Conservation (phyloP, 2,888 invertebrate species). For the Celastrina argiolus region DNA sequence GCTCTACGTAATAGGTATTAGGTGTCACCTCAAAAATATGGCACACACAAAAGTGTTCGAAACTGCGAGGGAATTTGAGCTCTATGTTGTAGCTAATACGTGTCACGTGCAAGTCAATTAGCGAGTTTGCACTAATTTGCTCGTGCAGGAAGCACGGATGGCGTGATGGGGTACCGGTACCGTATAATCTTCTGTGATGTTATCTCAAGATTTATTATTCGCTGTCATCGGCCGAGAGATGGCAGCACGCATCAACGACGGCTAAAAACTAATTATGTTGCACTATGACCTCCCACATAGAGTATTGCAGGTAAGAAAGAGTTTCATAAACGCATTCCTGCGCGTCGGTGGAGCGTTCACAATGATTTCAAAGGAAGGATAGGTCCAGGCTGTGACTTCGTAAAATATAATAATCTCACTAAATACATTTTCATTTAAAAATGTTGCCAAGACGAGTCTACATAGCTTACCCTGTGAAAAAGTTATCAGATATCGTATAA, state of each 20-base stretch:
- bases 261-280: conserved; percentile 43
- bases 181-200: conserved; percentile 77
- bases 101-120: conserved; percentile 37
- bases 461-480: too few species aligned
- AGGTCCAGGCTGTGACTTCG: not conserved
- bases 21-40: conserved; percentile 38
- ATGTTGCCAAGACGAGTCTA: too few species aligned
- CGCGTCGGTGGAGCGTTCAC: conserved; percentile 57
- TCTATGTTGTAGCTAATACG: conserved; percentile 41
- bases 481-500: too few species aligned
- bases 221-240: conserved; percentile 73
- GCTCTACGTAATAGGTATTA: conserved; percentile 41
- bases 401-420: too few species aligned
- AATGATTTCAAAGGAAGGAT: conserved; percentile 26
- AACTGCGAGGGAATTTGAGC: conserved; percentile 33
- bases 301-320: conserved; percentile 12
- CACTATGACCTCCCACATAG: conserved; percentile 39
- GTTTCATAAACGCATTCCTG: conserved; percentile 40
- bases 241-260: conserved; percentile 71
- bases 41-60: conserved; percentile 34
- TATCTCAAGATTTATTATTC: conserved; percentile 75
- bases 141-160: conserved; percentile 73
- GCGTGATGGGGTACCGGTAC: conserved; percentile 67
- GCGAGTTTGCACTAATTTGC: conserved; percentile 67
- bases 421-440: too few species aligned